Base-by-base conservation (phyloP, 2,113 vertebrate genomes). In the Lophotis ruficrista region DNA sequence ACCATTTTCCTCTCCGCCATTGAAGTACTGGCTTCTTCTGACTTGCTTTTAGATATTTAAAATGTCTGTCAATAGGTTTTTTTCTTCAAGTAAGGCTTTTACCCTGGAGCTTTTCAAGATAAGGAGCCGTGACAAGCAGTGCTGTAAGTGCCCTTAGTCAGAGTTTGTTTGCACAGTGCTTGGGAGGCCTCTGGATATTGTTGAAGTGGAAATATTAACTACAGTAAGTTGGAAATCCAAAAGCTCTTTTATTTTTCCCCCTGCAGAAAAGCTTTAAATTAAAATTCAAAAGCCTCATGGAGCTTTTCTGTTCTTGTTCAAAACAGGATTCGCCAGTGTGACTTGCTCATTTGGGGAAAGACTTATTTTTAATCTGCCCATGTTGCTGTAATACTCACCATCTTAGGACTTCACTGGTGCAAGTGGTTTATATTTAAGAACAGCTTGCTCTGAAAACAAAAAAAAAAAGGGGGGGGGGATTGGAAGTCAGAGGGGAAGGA, bases 401-500 rank as follows among this genome's bases (percentile, higher is more conserved):
- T 60, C 33, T n/a, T 14, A 12, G 13, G 27, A 8, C 25, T 93
- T 62, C 22, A 60, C 6, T 35, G 60, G 31, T 64, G 28, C 54
- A 23, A 85, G 54, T 54, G 58, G 77, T 84, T 95, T 76, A 21
- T 73, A 28, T 70, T 94, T 71, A 60, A 87, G 89, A 89, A 64
- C 87, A 72, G 58, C 54, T 65, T 56, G 27, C 78, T 58, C 77
- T 85, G 62, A 75, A 89, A 96, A 83, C 70, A 84, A 51, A 12
- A 54, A 54, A 33, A 43, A n/a, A 22, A 60, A 69, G n/a, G n/a
- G n/a, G n/a, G n/a, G n/a, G 15, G 3, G 4, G 3, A 25, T 62
- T 92, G 92, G 94, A 83, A 93, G 25, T 73, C 82, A n/a, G 64
- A 90, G 24, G 71, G 95, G 94, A 97, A 96, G 96, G 96, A 97